Evolutionary conservation across 92 coral and sea anemone genomes (phyloP).

Genomic region (Parazoanthus atlanticus): DNA sequence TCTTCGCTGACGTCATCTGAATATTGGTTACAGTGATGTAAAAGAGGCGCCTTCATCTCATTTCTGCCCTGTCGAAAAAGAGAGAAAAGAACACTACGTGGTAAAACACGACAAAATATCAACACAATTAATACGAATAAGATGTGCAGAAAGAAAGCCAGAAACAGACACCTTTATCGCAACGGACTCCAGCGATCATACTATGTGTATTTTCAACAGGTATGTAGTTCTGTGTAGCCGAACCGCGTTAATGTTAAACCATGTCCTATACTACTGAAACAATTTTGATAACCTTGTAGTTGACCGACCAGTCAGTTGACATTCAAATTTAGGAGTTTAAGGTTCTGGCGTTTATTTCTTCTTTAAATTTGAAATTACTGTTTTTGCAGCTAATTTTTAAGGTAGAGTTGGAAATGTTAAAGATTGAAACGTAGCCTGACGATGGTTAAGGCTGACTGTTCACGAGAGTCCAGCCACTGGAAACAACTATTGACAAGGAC

Average conservation of each 20-base stretch:
- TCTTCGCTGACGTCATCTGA: not conserved
- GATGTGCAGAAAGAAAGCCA: conserved; percentile 50
- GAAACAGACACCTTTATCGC: conserved; percentile 58
- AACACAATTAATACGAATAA: conserved; percentile 52
- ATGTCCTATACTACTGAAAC: not conserved
- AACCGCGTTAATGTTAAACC: not conserved
- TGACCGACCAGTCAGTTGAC: not conserved
- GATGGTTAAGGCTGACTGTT: not conserved
- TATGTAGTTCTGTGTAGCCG: conserved; percentile 22
- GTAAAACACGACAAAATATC: conserved; percentile 47
- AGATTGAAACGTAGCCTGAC: not conserved
- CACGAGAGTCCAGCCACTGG: not conserved
- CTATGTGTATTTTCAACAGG: conserved; percentile 69
- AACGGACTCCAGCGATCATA: conserved; percentile 56
- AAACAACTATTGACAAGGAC: not conserved
- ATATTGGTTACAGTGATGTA: not conserved
- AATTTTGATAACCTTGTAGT: not conserved
- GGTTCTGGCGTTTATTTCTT: not conserved
- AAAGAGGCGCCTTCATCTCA: conserved; percentile 25
- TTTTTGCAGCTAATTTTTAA: too few species aligned
- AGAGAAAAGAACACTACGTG: conserved; percentile 49
- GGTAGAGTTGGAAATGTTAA: not conserved
- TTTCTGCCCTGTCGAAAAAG: conserved; percentile 64
- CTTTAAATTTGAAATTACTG: not conserved
- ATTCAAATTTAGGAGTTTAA: not conserved